These are phyloP conservation scores for Tenrec ecaudatus DNA, from an alignment of 2,113 vertebrate species.

Conservation along the genomic window DNA sequence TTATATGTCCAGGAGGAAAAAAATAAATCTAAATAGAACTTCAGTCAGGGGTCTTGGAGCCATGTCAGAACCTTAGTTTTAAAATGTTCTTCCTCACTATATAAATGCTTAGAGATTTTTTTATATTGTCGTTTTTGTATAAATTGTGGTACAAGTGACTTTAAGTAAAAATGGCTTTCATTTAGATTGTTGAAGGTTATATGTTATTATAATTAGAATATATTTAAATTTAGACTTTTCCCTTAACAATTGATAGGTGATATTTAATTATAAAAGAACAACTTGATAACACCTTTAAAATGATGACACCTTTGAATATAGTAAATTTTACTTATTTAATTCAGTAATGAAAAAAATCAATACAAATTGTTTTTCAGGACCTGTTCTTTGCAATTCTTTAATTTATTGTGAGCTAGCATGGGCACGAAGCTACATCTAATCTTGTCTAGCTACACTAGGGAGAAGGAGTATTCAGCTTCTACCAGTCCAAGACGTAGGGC, in stretches of 20 bases:
- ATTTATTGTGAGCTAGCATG: background rate
- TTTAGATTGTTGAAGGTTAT: constrained; percentile 19
- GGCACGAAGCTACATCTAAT: too few species aligned
- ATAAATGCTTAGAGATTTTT: background rate
- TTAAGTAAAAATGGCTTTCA: constrained; percentile 38
- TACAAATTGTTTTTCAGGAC: background rate
- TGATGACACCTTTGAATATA: background rate
- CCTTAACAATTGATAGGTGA: background rate
- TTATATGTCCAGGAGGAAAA: too few species aligned
- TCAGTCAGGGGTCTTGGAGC: too few species aligned
- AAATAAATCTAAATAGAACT: too few species aligned
- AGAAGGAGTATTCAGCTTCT: too few species aligned
- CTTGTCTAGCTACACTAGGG: too few species aligned
- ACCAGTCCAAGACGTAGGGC: too few species aligned
- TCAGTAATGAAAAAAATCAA: background rate
- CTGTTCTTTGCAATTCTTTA: constrained; percentile 27
- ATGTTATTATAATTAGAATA: background rate
- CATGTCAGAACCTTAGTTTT: too few species aligned
- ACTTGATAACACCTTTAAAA: constrained; percentile 8
- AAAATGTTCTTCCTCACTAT: background rate
- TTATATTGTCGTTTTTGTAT: background rate
- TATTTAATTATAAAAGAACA: constrained; percentile 13
- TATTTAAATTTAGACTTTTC: constrained; percentile 5
- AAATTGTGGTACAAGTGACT: background rate
- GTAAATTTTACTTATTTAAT: background rate